A percentile compares a stretch with the other conserved stretches of the same genome.
phyloP scores from a whole-genome alignment of 2,797 vertebrate species.

The Sebastes matsubarae region DNA sequence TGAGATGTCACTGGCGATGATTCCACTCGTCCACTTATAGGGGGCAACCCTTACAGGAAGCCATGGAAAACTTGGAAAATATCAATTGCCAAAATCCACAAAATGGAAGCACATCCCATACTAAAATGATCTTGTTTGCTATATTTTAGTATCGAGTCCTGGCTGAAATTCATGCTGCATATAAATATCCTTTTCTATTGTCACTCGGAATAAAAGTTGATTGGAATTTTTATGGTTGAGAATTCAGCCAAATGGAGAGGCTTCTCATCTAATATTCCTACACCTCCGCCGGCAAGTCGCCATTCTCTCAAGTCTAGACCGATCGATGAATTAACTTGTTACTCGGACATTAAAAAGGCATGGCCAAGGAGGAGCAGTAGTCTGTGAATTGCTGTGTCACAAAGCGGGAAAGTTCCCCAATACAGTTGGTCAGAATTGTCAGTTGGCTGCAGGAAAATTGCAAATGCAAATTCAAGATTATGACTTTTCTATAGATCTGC shows the following conservation, averaged over 20 bases:
- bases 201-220: slow-evolving; percentile 25
- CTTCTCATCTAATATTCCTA: slow-evolving; percentile 39
- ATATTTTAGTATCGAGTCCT: neutral
- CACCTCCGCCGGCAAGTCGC: slow-evolving; percentile 25
- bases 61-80: neutral
- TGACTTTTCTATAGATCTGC: slow-evolving; percentile 22
- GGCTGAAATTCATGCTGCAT: neutral
- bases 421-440: slow-evolving; percentile 34
- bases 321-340: slow-evolving; percentile 56
- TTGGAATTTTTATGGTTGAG: slow-evolving; percentile 27
- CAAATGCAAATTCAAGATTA: neutral
- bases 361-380: slow-evolving; percentile 23
- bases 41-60: neutral
- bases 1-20: too few species aligned
- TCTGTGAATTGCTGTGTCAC: neutral
- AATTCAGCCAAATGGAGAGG: slow-evolving; percentile 32
- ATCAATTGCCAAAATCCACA: neutral
- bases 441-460: neutral
- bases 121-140: slow-evolving; percentile 10
- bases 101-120: neutral
- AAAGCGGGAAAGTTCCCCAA: neutral
- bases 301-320: slow-evolving; percentile 42
- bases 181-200: slow-evolving; percentile 12
- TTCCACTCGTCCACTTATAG: too few species aligned
- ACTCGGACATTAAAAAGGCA: slow-evolving; percentile 38